phyloP scores from a whole-genome alignment of 2,113 vertebrate species.

The Oostethus manadensis region DNA sequence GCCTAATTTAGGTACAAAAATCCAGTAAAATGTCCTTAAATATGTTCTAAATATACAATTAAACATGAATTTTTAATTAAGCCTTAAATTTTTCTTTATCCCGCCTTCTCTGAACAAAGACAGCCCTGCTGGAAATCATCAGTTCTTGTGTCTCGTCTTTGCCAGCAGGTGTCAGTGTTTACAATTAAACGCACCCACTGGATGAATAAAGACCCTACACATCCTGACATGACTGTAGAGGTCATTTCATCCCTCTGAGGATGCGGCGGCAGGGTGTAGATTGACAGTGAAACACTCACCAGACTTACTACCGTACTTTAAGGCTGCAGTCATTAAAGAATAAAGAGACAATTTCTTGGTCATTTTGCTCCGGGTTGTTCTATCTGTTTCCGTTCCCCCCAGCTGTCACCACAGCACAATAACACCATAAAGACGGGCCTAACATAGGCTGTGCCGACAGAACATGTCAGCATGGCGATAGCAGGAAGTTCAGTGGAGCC shows the following conservation, averaged over 20 bases:
- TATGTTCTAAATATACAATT: too few relatives aligned
- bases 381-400: slow-evolving; percentile 13
- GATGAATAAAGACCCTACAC: slow-evolving; percentile 18
- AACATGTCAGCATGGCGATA: slow-evolving; percentile 4
- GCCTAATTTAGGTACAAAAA: too few relatives aligned
- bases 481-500: slow-evolving; percentile 45
- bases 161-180: slow-evolving; percentile 48
- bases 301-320: too few relatives aligned
- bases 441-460: slow-evolving; percentile 6
- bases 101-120: too few relatives aligned
- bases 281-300: slow-evolving; percentile 5
- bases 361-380: background rate
- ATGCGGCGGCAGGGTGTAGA: slow-evolving; percentile 11
- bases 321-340: background rate
- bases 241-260: slow-evolving; percentile 54
- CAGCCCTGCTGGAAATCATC: too few relatives aligned
- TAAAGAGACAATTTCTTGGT: background rate
- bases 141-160: background rate
- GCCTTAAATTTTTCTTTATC: too few relatives aligned
- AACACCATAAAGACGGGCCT: slow-evolving; percentile 7
- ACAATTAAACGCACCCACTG: background rate
- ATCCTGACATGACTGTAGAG: slow-evolving; percentile 52
- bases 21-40: too few relatives aligned
- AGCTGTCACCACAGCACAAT: slow-evolving; percentile 16
- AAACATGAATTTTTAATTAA: too few relatives aligned